Percentiles rank a stretch among this genome's conserved stretches.
phyloP scores from a whole-genome alignment of 2,797 vertebrate genomes.

The Alauda arvensis region DNA sequence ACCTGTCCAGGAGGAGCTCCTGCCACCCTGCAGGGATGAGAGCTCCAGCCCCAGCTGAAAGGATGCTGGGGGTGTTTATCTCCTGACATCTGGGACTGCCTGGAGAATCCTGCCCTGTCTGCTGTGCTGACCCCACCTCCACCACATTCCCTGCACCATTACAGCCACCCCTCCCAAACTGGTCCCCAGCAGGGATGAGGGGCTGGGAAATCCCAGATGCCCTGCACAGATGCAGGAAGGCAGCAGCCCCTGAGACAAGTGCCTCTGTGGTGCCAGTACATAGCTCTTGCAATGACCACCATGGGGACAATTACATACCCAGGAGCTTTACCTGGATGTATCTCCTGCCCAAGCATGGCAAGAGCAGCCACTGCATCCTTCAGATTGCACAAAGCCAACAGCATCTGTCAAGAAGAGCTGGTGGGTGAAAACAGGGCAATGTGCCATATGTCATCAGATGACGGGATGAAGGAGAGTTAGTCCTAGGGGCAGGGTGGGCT shows the following conservation, averaged over 20 bases:
- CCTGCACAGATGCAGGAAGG: neutral
- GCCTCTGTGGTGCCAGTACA: fast-evolving
- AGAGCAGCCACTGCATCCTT: neutral
- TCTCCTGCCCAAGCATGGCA: neutral
- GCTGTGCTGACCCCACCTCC: neutral
- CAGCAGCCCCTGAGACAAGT: fast-evolving
- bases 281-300: neutral
- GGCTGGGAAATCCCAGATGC: neutral
- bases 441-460: neutral
- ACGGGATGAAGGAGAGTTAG: fast-evolving
- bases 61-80: neutral
- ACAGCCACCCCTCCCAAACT: neutral
- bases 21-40: neutral
- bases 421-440: neutral
- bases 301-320: neutral
- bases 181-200: neutral
- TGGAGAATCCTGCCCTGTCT: neutral
- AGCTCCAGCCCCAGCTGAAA: neutral
- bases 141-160: too few relatives aligned
- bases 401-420: neutral
- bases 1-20: neutral
- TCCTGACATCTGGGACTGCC: neutral
- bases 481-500: neutral
- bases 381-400: neutral
- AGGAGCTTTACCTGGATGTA: neutral